Conservation (phyloP, 2,113 vertebrate genomes). For the Triplophysa siluroides region DNA sequence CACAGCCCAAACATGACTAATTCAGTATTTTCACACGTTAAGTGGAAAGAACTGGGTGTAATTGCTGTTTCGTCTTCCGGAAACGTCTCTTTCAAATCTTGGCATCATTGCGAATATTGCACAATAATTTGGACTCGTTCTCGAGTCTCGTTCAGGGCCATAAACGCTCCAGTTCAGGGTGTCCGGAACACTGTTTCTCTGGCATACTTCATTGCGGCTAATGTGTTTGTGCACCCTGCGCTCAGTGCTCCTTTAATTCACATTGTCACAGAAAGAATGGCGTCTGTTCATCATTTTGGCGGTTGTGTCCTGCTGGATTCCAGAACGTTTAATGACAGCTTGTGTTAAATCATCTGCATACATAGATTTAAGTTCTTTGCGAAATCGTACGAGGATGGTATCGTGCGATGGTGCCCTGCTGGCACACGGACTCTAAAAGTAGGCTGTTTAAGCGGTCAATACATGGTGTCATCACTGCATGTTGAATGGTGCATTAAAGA, state of each 20-base stretch:
- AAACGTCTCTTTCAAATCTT: not conserved
- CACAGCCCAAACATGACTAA: not conserved
- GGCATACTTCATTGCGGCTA: not conserved
- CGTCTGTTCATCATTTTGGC: not conserved
- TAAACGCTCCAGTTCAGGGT: not conserved
- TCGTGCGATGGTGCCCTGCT: not conserved
- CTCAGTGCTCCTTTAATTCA: constrained; percentile 1
- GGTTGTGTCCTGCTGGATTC: not conserved
- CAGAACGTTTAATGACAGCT: not conserved
- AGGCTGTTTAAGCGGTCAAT: not conserved
- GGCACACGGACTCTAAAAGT: not conserved
- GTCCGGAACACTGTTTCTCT: constrained; percentile 16
- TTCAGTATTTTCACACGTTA: constrained; percentile 1
- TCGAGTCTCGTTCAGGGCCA: not conserved
- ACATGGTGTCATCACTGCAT: not conserved
- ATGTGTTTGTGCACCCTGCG: not conserved
- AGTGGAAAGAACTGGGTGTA: not conserved
- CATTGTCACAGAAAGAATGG: constrained; percentile 5
- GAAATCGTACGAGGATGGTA: not conserved
- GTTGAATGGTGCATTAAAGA: not conserved
- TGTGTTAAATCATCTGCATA: not conserved
- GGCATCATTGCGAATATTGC: not conserved
- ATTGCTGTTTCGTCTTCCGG: not conserved
- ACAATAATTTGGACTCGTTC: constrained; percentile 6
- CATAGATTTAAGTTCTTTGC: not conserved